Conservation (phyloP, 2,888 invertebrate genomes). For the Teleiodes luculella region DNA sequence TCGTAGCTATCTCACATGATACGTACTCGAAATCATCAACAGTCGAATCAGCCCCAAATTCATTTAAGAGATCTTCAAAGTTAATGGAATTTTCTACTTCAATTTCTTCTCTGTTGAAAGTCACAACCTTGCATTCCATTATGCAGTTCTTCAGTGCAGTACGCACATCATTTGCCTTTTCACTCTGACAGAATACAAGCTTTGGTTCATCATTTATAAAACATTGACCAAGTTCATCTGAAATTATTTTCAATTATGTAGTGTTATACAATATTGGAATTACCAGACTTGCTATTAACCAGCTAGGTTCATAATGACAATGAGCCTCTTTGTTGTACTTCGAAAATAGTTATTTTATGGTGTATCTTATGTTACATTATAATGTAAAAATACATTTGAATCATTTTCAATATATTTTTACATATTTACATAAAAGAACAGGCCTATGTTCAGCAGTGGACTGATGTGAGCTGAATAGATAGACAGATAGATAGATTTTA, state of each 20-base stretch:
- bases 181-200: slow-evolving; percentile 46
- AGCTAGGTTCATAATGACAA: too few species aligned
- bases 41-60: slow-evolving; percentile 28
- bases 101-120: slow-evolving; percentile 44
- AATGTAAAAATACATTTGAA: too few species aligned
- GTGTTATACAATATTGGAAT: too few species aligned
- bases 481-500: too few species aligned
- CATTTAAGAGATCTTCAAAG: slow-evolving; percentile 37
- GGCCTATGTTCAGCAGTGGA: too few species aligned
- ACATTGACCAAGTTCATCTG: slow-evolving; percentile 40
- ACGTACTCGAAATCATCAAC: slow-evolving; percentile 41
- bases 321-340: too few species aligned
- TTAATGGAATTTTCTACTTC: too few species aligned
- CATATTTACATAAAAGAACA: background rate
- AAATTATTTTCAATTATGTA: slow-evolving; percentile 21
- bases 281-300: too few species aligned
- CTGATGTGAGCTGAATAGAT: too few species aligned
- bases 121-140: slow-evolving; percentile 36
- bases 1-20: background rate
- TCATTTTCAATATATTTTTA: too few species aligned
- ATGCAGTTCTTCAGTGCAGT: slow-evolving; percentile 39
- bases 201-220: slow-evolving; percentile 40
- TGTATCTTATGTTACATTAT: too few species aligned
- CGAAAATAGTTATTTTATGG: too few species aligned
- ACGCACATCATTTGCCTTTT: slow-evolving; percentile 39